Evolutionary conservation across 2,797 vertebrate species (phyloP), one percentile per base, ranked within the genome.

Genomic region (Sebastes paucispinis): DNA sequence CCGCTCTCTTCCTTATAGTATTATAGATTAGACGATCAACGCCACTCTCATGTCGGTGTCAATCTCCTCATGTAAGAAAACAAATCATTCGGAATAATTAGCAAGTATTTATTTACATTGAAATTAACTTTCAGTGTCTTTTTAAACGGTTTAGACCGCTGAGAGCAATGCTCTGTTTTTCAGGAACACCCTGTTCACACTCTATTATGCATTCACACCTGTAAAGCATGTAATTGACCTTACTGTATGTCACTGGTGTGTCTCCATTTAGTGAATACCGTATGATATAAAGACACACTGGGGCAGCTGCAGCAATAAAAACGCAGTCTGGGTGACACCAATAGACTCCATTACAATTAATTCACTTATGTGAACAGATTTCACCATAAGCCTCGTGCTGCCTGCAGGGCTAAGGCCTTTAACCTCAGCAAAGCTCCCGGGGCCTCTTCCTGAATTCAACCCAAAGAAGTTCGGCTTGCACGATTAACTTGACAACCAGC

Each of bases 301-400:
- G 7, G 50, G 7, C 39, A 52, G 39, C 18, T 60, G 65, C 43
- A 69, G 47, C 11, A 62, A 62, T 32, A 68, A 24, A 66, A 66
- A 13, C 3, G 0, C 25, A 47, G 25, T 58, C 20, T 66, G 7
- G 12, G 50, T 27, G 62, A 66, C 31, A 58, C 14, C 27, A 32
- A 24, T 13, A 25, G 14, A 59, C 65, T 32, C 11, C 57, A 60
- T 27, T 62, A 69, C 43, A 77, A 63, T 43, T 36, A 13, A 54
- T 65, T 73, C 13, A 65, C 47, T 69, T 24, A 69, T 69, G 65
- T 59, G 59, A 73, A 8, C 50, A 54, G 69, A 82, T 69, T 73
- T 57, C 18, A n/a, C 75, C 10, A 50, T 69, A 77, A 77, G 66
- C 75, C 31, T 62, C 4, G 27, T 60, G 16, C 29, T 77, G 18